Evolutionary conservation across 92 coral and sea anemone genomes (phyloP).

Genomic region (Diadumene lineata): DNA sequence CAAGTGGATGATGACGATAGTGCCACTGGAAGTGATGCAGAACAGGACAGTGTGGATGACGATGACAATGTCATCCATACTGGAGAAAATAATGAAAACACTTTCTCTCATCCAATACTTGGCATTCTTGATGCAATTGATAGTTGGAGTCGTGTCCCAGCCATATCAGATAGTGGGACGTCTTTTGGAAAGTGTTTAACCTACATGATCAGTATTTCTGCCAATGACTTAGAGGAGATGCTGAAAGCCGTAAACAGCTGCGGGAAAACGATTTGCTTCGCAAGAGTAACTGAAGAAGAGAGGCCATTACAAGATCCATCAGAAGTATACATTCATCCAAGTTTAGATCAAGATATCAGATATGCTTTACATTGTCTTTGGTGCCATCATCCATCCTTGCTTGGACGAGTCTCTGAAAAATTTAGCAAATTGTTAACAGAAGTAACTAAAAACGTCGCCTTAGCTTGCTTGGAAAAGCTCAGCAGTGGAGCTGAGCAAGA

Average conservation of each 20-base stretch:
- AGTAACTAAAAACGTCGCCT: slow-evolving; percentile 42
- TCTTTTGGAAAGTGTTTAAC: slow-evolving; percentile 69
- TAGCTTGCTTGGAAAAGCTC: slow-evolving; percentile 65
- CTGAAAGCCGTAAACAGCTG: slow-evolving; percentile 47
- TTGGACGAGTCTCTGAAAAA: slow-evolving; percentile 55
- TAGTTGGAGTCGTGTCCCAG: slow-evolving; percentile 63
- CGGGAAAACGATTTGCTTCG: slow-evolving; percentile 72
- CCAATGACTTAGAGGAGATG: slow-evolving; percentile 43
- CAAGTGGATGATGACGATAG: slow-evolving; percentile 54
- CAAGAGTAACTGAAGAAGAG: slow-evolving; percentile 34
- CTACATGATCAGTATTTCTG: slow-evolving; percentile 47
- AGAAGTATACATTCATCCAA: slow-evolving; percentile 34
- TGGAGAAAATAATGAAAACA: not conserved
- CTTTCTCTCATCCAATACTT: slow-evolving; percentile 42
- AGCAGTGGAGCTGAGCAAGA: slow-evolving; percentile 48
- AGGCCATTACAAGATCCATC: slow-evolving; percentile 32
- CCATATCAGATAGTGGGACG: slow-evolving; percentile 42
- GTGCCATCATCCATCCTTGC: slow-evolving; percentile 65
- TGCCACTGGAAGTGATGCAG: slow-evolving; percentile 25
- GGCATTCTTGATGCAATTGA: slow-evolving; percentile 46
- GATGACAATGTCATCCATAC: slow-evolving; percentile 38
- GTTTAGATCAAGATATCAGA: slow-evolving; percentile 60
- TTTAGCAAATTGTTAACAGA: slow-evolving; percentile 49
- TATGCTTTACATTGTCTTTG: slow-evolving; percentile 80
- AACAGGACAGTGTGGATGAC: slow-evolving; percentile 9